Base-by-base conservation (phyloP, 2,113 vertebrate species). In the Cricetomys ansorgei region DNA sequence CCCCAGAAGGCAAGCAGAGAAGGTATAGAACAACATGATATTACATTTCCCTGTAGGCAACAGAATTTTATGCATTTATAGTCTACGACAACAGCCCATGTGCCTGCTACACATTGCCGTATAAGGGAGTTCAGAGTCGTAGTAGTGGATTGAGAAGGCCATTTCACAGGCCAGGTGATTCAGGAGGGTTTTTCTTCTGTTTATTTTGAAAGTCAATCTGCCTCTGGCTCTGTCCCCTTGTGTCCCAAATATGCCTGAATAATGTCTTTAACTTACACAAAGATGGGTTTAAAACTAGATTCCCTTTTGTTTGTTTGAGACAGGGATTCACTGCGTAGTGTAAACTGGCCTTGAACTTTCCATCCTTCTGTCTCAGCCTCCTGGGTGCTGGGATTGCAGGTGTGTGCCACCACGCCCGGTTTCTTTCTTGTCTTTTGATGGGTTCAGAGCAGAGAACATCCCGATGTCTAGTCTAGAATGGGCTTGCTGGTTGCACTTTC, bases 1-100 rank as follows among this genome's bases (percentile, higher is more conserved):
- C 48, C 80, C 92, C 91, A 94, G 88, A 96, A 96, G 85, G 94
- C 96, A 96, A 93, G 65, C 79, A 45, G 65, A 62, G 92, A 96
- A 89, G 45, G 57, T 53, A 34, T 19, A 89, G 73, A 57, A 70
- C 31, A 21, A 17, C 45, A 50, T 13, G 12, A 64, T 43, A n/a
- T 65, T 80, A 5, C 67, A 29, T 8, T 57, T 37, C 65, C 6
- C 75, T 70, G 43, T 23, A 81, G 95, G 67, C 67, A 84, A 59
- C 67, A n/a, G 9, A 72, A 31, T 29, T 53, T 69, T 12, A 29
- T n/a, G 53, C 29, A 67, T 57, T 85, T 55, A 29, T 50, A 50
- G 50, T 70, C 64, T 75, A 50, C 8, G 34, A 64, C n/a, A n/a
- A 50, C 73, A 69, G 19, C n/a, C 59, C 62, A 13, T 34, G 53